Base-by-base conservation (phyloP, 2,113 vertebrate genomes). In the Ammodramus savannarum region DNA sequence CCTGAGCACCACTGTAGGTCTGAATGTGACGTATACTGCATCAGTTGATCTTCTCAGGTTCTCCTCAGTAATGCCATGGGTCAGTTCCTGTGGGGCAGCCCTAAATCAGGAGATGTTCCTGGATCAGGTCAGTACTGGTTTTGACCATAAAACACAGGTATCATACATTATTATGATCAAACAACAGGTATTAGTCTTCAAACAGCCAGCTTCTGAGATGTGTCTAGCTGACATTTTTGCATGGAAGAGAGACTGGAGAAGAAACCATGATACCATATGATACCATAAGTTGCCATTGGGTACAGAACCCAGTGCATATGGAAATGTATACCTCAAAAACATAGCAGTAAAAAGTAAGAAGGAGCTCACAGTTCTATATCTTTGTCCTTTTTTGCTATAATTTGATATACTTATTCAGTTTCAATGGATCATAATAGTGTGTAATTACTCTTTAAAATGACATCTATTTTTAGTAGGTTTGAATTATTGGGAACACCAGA, bases 401-500 rank as follows among this genome's bases (percentile, higher is more conserved):
- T 79, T 72, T 78, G 10, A 76, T 69, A 57, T 61, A 79, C 63
- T 89, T 80, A 48, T 26, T 90, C 27, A 73, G 23, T 73, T 96
- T 87, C 85, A 90, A 83, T 85, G 44, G 32, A 85, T 89, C 82
- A 46, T 87, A 65, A n/a, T 68, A 68, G 41, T 82, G 55, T 68
- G 66, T 55, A 94, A 95, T 91, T 93, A 87, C 48, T 89, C 41
- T 87, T 96, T 13, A 66, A 94, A 90, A 88, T 76, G 1, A 66
- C 29, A 27, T 34, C 31, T 87, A 91, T 95, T 95, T 91, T 96
- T 92, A 94, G 94, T 69, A 77, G 32, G 13, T 66, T 93, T 94
- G 81, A 93, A 93, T 92, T 88, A 94, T 85, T 91, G 13, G 95
- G 90, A 91, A 57, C n/a, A 66, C 29, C 58, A 31, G 46, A 54